Evolutionary conservation across 2,113 vertebrate genomes (phyloP).

Genomic region (Pagrus major): DNA sequence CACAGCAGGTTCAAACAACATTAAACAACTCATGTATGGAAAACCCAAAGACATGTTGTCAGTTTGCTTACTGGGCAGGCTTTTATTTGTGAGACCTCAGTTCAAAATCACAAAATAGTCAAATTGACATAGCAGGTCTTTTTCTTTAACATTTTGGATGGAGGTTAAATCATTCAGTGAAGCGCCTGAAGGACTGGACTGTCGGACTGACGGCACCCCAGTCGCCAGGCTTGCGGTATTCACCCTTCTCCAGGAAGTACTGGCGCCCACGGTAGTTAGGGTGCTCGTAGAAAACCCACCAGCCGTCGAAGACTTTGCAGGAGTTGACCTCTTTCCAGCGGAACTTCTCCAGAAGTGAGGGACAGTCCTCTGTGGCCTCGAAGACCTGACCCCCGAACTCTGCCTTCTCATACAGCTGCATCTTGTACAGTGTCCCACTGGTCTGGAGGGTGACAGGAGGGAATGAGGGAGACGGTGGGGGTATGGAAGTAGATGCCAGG

Average conservation of each 20-base stretch:
- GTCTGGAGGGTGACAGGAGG: constrained; percentile 76
- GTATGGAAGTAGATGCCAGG: background rate
- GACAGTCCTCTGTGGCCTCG: constrained; percentile 91
- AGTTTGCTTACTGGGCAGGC: constrained; percentile 51
- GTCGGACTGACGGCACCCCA: constrained; percentile 89
- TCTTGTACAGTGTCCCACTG: constrained; percentile 87
- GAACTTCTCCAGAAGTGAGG: constrained; percentile 90
- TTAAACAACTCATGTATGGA: background rate
- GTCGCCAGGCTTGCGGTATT: constrained; percentile 91
- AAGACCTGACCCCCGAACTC: constrained; percentile 92
- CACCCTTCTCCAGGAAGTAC: constrained; percentile 93
- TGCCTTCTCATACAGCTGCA: constrained; percentile 93
- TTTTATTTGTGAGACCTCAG: constrained; percentile 79
- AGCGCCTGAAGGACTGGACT: constrained; percentile 91
- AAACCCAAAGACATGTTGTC: background rate
- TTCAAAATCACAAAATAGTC: constrained; percentile 41
- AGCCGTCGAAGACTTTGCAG: constrained; percentile 91
- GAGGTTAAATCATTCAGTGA: constrained; percentile 67
- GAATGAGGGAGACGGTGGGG: background rate
- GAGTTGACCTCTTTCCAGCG: constrained; percentile 91
- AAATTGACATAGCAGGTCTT: background rate
- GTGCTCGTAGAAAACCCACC: constrained; percentile 95
- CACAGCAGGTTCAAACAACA: background rate
- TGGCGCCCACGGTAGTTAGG: constrained; percentile 93
- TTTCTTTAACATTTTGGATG: background rate